Evolutionary conservation across 2,797 vertebrate species (phyloP), one percentile per base, ranked within the genome.

Genomic region (Esox lucius): DNA sequence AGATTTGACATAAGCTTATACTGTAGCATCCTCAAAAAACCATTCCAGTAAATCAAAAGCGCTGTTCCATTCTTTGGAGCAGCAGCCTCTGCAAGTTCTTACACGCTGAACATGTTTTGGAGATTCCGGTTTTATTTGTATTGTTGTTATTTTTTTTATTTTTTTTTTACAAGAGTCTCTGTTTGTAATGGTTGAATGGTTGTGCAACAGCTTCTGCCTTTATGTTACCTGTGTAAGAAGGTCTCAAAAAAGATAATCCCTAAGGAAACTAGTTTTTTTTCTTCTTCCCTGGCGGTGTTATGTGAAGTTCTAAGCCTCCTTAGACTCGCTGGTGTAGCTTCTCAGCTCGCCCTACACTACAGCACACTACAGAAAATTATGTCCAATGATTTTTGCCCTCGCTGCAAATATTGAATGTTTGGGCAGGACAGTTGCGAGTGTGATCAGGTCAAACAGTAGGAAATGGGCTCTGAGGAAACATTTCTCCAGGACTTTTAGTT

Each of bases 341-440:
- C 85, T 85, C 75, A 86, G 84, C 80, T 86, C 81, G 78, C 77
- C 59, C 31, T 86, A 86, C 79, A 88, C 42, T 46, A 46, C 42
- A 46, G 42, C 42, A 24, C 56, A 59, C 22, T 59, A 22, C n/a
- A 59, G 56, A 24, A 24, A n/a, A 56, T 19, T n/a, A n/a, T 9
- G n/a, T 82, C 81, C 72, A 76, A 80, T 75, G 89, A 90, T 89
- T 90, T 83, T 78, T 79, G 12, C 6, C n/a, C 69, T 76, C 76
- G 12, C 77, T 81, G 89, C 85, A 90, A 93, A 93, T 90, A 91
- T 90, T 93, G 91, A 91, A 91, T 78, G 87, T 86, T 80, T 71
- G 33, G 83, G 76, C 78, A 86, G 83, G 81, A 77, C 82, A 82
- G 84, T 84, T 89, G 84, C 76, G 77, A 85, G 76, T 87, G 85